Evolutionary conservation across 2,888 invertebrate genomes (phyloP).

Genomic region (Caenorhabditis angaria): DNA sequence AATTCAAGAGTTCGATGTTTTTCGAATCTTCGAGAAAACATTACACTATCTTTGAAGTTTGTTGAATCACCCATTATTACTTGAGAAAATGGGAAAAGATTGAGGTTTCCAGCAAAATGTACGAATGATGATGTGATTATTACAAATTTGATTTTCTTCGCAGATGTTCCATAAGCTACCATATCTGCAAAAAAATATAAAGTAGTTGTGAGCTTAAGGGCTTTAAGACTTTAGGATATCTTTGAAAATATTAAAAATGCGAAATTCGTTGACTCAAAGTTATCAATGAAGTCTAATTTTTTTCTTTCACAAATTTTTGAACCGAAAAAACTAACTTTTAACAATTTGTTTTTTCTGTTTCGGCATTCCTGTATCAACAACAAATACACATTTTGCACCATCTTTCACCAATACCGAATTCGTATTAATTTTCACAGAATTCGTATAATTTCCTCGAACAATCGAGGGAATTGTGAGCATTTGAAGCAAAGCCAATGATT

Average conservation of each 20-base stretch:
- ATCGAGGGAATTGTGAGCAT: slow-evolving; percentile 32
- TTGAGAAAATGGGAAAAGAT: slow-evolving; percentile 51
- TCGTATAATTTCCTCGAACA: slow-evolving; percentile 39
- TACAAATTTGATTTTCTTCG: slow-evolving; percentile 45
- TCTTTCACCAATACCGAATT: slow-evolving; percentile 50
- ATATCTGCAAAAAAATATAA: slow-evolving; percentile 34
- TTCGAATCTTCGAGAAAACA: slow-evolving; percentile 35
- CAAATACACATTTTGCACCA: slow-evolving; percentile 37
- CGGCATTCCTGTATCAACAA: slow-evolving; percentile 54
- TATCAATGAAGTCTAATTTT: background rate
- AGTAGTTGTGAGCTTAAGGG: too few species aligned
- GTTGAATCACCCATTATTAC: slow-evolving; percentile 42
- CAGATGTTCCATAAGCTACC: slow-evolving; percentile 35
- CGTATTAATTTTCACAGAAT: slow-evolving; percentile 37
- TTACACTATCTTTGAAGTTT: slow-evolving; percentile 32
- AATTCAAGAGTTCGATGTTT: slow-evolving; percentile 39
- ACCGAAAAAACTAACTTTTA: slow-evolving; percentile 25
- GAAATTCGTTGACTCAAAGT: background rate
- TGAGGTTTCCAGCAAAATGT: slow-evolving; percentile 55
- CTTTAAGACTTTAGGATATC: background rate
- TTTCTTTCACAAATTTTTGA: background rate
- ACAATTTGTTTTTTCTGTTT: slow-evolving; percentile 46
- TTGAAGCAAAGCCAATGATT: slow-evolving; percentile 29
- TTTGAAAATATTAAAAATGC: background rate
- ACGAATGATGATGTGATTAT: slow-evolving; percentile 48